Evolutionary conservation across 2,797 vertebrate genomes (phyloP).

Genomic region (Sparus aurata): DNA sequence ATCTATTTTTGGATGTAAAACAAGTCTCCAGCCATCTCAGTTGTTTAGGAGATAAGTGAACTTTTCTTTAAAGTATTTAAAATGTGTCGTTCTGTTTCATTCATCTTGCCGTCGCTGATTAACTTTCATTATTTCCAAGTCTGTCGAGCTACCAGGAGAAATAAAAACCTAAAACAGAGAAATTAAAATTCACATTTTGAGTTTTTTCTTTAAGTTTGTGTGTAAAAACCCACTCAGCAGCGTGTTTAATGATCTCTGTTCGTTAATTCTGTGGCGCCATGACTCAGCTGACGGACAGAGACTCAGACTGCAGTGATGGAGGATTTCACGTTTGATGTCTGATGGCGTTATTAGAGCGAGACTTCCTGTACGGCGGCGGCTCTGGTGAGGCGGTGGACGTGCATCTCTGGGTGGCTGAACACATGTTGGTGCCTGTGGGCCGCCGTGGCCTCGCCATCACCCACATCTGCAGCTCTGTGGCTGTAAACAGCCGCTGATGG

Average conservation of each 20-base stretch:
- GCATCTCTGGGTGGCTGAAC: not conserved
- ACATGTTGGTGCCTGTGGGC: conserved; percentile 38
- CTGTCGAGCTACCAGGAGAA: not conserved
- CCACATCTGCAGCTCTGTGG: conserved; percentile 78
- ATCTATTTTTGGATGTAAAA: too few relatives aligned
- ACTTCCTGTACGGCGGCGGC: conserved; percentile 8
- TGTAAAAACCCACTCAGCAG: conserved; percentile 14
- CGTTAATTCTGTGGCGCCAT: conserved; percentile 46
- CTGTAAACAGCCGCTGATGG: conserved; percentile 83
- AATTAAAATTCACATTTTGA: not conserved
- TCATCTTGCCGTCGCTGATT: not conserved
- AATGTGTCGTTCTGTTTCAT: not conserved
- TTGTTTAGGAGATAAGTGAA: too few relatives aligned
- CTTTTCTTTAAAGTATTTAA: too few relatives aligned
- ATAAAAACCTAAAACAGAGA: not conserved
- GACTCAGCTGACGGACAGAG: conserved; percentile 10
- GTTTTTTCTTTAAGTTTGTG: not conserved
- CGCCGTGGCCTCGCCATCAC: conserved; percentile 60
- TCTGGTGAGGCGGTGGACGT: not conserved
- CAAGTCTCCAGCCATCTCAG: too few relatives aligned
- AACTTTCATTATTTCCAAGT: not conserved
- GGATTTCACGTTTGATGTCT: conserved; percentile 12
- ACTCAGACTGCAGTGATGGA: not conserved
- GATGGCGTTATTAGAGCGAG: conserved; percentile 7
- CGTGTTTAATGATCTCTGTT: conserved; percentile 28